These are phyloP conservation scores for Zaprionus lineosus DNA, from an alignment of 2,888 invertebrate species.

Conservation along the genomic window DNA sequence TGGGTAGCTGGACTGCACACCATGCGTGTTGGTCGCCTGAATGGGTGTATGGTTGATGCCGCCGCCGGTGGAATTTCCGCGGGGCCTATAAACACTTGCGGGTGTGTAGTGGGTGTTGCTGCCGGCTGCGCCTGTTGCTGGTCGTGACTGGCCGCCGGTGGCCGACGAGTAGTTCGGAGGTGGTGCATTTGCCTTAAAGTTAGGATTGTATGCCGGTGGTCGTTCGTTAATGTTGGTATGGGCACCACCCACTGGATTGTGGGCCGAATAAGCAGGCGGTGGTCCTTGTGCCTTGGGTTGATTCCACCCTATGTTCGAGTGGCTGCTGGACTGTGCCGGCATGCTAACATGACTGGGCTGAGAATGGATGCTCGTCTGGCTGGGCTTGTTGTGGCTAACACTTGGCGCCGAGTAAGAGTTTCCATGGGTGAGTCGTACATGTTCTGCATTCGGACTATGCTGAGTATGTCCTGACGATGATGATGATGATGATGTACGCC, in stretches of 20 bases:
- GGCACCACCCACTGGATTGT: slow-evolving; percentile 79
- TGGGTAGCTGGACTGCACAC: slow-evolving; percentile 79
- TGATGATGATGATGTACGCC: slow-evolving; percentile 40
- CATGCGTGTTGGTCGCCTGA: slow-evolving; percentile 68
- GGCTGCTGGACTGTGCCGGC: slow-evolving; percentile 21
- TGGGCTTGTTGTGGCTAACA: slow-evolving; percentile 11
- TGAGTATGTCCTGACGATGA: slow-evolving; percentile 11
- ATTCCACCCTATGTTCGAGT: slow-evolving; percentile 81
- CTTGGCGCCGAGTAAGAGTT: slow-evolving; percentile 43
- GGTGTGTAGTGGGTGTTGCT: slow-evolving; percentile 55
- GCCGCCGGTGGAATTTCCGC: slow-evolving; percentile 68
- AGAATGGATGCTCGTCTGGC: slow-evolving; percentile 22
- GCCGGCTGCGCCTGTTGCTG: slow-evolving; percentile 15
- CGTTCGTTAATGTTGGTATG: slow-evolving; percentile 79
- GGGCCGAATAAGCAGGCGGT: slow-evolving; percentile 80
- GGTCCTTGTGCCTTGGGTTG: slow-evolving; percentile 79
- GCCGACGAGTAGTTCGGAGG: slow-evolving; percentile 76
- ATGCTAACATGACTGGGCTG: slow-evolving; percentile 56
- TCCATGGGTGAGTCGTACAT: slow-evolving; percentile 66
- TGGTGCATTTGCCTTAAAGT: slow-evolving; percentile 70
- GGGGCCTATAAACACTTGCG: slow-evolving; percentile 59
- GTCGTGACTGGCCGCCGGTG: slow-evolving; percentile 51
- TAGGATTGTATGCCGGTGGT: slow-evolving; percentile 79
- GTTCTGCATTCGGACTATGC: slow-evolving; percentile 33
- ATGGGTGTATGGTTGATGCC: slow-evolving; percentile 72